A percentile compares a stretch with the other conserved stretches of the same genome.
phyloP scores from a whole-genome alignment of 2,888 invertebrate species.

The Apotomis capreana region DNA sequence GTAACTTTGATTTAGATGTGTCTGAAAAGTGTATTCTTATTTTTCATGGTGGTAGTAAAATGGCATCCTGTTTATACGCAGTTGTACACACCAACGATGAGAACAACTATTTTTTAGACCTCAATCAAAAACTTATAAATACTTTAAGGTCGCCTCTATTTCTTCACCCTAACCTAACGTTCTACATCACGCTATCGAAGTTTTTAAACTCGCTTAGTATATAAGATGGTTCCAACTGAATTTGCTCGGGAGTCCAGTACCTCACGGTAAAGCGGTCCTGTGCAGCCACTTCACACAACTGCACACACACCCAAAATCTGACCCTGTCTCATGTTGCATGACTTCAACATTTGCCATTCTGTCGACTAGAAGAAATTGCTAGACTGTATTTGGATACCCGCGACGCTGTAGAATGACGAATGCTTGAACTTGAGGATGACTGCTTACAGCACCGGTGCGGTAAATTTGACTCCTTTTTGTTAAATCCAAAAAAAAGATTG shows the following conservation, averaged over 20 bases:
- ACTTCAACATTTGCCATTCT: slow-evolving; percentile 80
- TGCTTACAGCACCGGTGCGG: slow-evolving; percentile 67
- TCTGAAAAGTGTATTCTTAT: no score
- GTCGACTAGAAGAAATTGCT: slow-evolving; percentile 75
- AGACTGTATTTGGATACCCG: slow-evolving; percentile 72
- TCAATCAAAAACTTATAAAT: not conserved
- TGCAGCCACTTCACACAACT: slow-evolving; percentile 63
- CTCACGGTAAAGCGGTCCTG: slow-evolving; percentile 61
- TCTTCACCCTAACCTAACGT: slow-evolving; percentile 29
- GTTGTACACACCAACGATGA: no score
- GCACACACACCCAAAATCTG: slow-evolving; percentile 61
- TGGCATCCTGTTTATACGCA: no score
- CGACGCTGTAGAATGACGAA: slow-evolving; percentile 57
- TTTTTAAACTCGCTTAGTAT: slow-evolving; percentile 52
- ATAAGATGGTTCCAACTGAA: slow-evolving; percentile 42
- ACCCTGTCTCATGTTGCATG: slow-evolving; percentile 56
- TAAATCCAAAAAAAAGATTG: no score
- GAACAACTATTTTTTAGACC: not conserved
- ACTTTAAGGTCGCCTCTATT: slow-evolving; percentile 30
- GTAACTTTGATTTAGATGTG: no score
- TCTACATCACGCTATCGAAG: slow-evolving; percentile 66
- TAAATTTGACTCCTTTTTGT: slow-evolving; percentile 56
- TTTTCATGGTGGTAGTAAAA: no score
- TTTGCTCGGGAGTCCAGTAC: slow-evolving; percentile 59
- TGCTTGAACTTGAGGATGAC: slow-evolving; percentile 69